These are phyloP conservation scores for Formica exsecta DNA, from an alignment of 1,140 invertebrate species.

Conservation along the genomic window DNA sequence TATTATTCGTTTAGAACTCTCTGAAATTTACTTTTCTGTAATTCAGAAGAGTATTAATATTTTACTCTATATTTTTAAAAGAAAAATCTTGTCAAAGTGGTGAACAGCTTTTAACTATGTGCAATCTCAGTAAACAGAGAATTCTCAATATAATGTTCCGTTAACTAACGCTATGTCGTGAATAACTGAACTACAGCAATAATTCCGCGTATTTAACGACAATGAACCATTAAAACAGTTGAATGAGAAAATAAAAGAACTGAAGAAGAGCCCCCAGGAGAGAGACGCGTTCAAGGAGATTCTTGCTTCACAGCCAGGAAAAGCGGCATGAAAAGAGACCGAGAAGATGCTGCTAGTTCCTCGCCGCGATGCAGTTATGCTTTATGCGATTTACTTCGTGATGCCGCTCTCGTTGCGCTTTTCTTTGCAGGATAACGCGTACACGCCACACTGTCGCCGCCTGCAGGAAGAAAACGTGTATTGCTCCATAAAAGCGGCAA, in stretches of 20 bases:
- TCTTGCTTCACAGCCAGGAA: not conserved
- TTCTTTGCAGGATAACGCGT: conserved; percentile 37
- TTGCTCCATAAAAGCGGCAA: conserved; percentile 33
- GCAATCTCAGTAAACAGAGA: not conserved
- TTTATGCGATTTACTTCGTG: conserved; percentile 59
- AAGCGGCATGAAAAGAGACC: conserved; percentile 3
- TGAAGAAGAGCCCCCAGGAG: not conserved
- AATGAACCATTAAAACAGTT: not conserved
- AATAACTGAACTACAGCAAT: not conserved
- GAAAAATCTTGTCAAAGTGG: not conserved
- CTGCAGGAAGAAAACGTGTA: conserved; percentile 32
- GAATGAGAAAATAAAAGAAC: conserved; percentile 14
- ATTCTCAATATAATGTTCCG: not conserved
- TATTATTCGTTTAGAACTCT: not conserved
- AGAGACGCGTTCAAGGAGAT: not conserved
- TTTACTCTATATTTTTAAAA: not conserved
- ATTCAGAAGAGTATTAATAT: not conserved
- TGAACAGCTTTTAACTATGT: not conserved
- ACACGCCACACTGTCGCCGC: not conserved
- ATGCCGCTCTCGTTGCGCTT: conserved; percentile 40
- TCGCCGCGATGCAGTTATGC: conserved; percentile 37
- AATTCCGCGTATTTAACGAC: conserved; percentile 29
- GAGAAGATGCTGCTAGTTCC: conserved; percentile 24
- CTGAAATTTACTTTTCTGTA: not conserved
- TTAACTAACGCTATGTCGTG: not conserved